A percentile compares a stretch with the other conserved stretches of the same genome.
Conservation (phyloP, 2,888 invertebrate species). For the Hypsopygia costalis region DNA sequence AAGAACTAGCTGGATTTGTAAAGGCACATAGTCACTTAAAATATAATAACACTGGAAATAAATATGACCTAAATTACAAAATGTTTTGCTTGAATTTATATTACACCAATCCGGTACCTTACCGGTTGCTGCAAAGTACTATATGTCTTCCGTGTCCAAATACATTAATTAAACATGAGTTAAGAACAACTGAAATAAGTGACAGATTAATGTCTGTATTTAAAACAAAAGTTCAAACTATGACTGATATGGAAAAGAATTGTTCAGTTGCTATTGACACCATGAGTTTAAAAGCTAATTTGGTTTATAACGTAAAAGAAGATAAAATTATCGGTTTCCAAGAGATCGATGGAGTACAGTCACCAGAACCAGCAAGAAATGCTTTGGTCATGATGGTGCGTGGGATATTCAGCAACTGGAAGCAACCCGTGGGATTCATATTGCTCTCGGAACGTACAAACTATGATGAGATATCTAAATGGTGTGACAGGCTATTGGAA, state of each 20-base stretch:
- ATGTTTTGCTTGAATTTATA: neutral
- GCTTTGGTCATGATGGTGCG: conserved; percentile 19
- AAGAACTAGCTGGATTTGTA: neutral
- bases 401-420: conserved; percentile 17
- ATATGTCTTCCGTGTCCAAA: neutral
- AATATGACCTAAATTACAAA: neutral
- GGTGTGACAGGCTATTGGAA: conserved; percentile 10
- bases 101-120: neutral
- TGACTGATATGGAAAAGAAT: conserved; percentile 3
- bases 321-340: conserved; percentile 21
- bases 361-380: conserved; percentile 16
- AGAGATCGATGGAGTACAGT: conserved; percentile 14
- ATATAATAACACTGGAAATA: neutral
- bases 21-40: neutral
- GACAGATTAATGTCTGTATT: neutral
- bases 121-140: neutral
- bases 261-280: conserved; percentile 9
- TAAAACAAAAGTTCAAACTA: conserved; percentile 1
- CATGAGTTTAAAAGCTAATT: conserved; percentile 13
- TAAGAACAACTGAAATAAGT: neutral
- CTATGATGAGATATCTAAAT: conserved; percentile 5
- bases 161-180: neutral
- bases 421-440: conserved; percentile 17
- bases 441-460: conserved; percentile 17
- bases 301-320: conserved; percentile 14